phyloP scores from a whole-genome alignment of 2,113 vertebrate species.

The Ammodytes dubius region DNA sequence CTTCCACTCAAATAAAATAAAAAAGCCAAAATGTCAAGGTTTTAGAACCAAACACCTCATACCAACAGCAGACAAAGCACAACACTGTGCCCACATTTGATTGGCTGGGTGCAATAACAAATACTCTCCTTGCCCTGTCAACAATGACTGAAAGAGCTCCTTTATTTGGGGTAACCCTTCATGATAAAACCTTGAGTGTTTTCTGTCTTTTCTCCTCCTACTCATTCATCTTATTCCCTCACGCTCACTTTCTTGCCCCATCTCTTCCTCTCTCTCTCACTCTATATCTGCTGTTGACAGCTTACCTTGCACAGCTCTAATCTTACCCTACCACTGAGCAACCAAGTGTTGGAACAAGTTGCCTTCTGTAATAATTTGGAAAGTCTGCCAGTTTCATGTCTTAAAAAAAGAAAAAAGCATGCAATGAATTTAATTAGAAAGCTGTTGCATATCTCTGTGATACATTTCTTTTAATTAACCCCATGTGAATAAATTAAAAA shows the following conservation, averaged over 20 bases:
- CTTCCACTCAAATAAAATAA: constrained; percentile 52
- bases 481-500: constrained; percentile 90
- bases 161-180: constrained; percentile 58
- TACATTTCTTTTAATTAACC: constrained; percentile 89
- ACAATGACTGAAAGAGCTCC: constrained; percentile 60
- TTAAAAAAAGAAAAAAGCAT: constrained; percentile 80
- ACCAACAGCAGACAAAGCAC: constrained; percentile 45
- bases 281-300: constrained; percentile 69
- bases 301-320: constrained; percentile 79
- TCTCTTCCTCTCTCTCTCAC: constrained; percentile 46
- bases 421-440: constrained; percentile 88
- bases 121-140: constrained; percentile 49
- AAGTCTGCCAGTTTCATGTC: constrained; percentile 83
- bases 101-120: constrained; percentile 55
- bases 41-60: constrained; percentile 38
- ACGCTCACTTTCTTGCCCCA: constrained; percentile 49
- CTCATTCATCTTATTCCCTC: constrained; percentile 64
- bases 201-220: constrained; percentile 50
- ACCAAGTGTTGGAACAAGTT: constrained; percentile 83
- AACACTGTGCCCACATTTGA: constrained; percentile 43
- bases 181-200: constrained; percentile 57
- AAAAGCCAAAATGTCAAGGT: constrained; percentile 42
- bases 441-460: constrained; percentile 87
- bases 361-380: constrained; percentile 82
- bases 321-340: constrained; percentile 70